Percentiles rank a stretch among this genome's conserved stretches.
Evolutionary conservation across 2,113 vertebrate species (phyloP).

Genomic region (Dinomys branickii): DNA sequence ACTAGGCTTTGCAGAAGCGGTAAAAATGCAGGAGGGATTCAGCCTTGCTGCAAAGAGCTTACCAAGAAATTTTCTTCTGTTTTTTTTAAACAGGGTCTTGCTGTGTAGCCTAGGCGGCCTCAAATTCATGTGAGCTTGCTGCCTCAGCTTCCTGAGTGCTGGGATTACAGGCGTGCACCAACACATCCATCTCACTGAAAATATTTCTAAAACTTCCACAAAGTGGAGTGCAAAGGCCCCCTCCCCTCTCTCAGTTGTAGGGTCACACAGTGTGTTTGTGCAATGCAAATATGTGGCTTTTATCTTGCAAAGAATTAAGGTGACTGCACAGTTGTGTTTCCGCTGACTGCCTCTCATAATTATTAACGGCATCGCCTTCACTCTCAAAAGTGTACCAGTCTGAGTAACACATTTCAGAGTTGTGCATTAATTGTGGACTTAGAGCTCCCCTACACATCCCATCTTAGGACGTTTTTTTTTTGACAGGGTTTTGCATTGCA

Average conservation of each 20-base stretch:
- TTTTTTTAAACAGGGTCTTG: background rate
- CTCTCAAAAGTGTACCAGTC: background rate
- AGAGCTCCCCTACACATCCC: background rate
- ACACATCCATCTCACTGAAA: background rate
- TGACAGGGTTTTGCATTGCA: background rate
- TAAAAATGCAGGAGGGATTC: background rate
- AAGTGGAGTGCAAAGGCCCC: background rate
- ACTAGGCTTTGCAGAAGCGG: background rate
- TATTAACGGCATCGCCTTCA: background rate
- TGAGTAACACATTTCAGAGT: background rate
- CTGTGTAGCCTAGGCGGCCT: background rate
- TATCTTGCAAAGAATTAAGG: background rate
- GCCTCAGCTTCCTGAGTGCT: background rate
- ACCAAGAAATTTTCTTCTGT: background rate
- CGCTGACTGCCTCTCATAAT: background rate
- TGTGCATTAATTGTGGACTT: background rate
- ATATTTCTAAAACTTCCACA: background rate
- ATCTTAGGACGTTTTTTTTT: background rate
- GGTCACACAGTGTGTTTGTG: background rate
- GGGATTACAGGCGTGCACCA: background rate
- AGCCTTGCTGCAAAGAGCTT: background rate
- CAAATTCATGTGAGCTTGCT: background rate
- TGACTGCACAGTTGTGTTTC: background rate
- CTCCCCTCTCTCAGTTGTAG: background rate
- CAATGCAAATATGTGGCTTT: background rate